Conservation (phyloP, 2,888 invertebrate species). For the Amorpha juglandis region DNA sequence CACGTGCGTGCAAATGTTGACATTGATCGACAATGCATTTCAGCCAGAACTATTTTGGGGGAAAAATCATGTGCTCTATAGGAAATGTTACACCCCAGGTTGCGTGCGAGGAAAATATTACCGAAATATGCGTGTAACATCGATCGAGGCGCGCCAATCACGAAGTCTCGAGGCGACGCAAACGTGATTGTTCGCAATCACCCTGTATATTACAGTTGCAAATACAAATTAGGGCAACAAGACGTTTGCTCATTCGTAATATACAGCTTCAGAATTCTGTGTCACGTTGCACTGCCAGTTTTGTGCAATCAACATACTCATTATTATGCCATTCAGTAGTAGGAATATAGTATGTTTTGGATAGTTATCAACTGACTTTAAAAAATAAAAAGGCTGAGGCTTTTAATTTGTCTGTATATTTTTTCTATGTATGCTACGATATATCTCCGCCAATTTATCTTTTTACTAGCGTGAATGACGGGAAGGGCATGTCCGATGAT, state of each 20-base stretch:
- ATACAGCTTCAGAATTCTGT: conserved; percentile 1
- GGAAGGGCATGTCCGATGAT: no score
- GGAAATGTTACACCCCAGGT: background rate
- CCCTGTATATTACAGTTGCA: conserved; percentile 45
- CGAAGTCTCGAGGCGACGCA: conserved; percentile 25
- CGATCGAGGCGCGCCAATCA: conserved; percentile 36
- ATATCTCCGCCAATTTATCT: no score
- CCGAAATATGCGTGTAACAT: conserved; percentile 27
- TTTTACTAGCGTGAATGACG: no score
- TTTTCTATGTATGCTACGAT: no score
- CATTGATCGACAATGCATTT: background rate
- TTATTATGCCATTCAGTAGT: background rate
- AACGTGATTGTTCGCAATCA: conserved; percentile 55
- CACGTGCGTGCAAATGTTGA: background rate
- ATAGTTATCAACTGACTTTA: no score
- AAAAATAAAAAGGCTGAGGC: no score
- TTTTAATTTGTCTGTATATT: no score
- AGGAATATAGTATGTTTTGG: no score
- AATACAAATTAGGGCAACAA: conserved; percentile 40
- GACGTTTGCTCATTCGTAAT: conserved; percentile 5
- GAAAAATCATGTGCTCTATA: background rate
- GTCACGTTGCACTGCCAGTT: background rate
- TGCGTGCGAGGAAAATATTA: conserved; percentile 15
- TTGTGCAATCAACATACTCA: conserved; percentile 16
- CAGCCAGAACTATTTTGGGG: background rate